Conservation (phyloP, 2,888 invertebrate species). For the Drosophila sordidula region DNA sequence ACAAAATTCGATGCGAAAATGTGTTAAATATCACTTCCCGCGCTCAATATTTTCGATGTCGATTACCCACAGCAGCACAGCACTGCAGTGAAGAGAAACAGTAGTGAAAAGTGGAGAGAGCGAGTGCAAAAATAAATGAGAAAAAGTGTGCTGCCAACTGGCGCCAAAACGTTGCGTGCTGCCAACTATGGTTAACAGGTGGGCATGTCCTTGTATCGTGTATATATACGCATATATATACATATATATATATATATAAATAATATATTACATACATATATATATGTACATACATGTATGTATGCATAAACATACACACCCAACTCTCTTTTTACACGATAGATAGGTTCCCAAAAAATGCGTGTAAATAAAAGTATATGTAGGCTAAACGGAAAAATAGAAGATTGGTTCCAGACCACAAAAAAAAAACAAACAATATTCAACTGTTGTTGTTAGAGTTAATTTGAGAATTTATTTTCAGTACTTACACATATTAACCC, state of each 20-base stretch:
- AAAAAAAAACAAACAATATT: too few relatives aligned
- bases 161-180: conserved; percentile 18
- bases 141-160: conserved; percentile 40
- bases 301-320: too few relatives aligned
- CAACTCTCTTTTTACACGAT: too few relatives aligned
- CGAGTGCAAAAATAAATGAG: conserved; percentile 32
- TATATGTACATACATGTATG: not conserved
- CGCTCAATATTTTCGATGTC: conserved; percentile 63
- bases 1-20: conserved; percentile 41
- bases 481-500: too few relatives aligned
- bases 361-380: too few relatives aligned
- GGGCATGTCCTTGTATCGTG: conserved; percentile 32
- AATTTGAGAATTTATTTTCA: too few relatives aligned
- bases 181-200: conserved; percentile 48
- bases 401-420: too few relatives aligned
- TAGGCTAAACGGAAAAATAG: too few relatives aligned
- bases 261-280: not conserved
- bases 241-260: not conserved
- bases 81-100: conserved; percentile 52
- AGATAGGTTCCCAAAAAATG: too few relatives aligned
- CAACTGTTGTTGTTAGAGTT: too few relatives aligned
- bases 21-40: conserved; percentile 61
- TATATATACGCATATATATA: not conserved
- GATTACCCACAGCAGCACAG: conserved; percentile 48
- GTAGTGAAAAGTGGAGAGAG: conserved; percentile 41